A percentile compares a stretch with the other conserved stretches of the same genome.
Conservation (phyloP, 2,113 vertebrate genomes). For the Nymphicus hollandicus region DNA sequence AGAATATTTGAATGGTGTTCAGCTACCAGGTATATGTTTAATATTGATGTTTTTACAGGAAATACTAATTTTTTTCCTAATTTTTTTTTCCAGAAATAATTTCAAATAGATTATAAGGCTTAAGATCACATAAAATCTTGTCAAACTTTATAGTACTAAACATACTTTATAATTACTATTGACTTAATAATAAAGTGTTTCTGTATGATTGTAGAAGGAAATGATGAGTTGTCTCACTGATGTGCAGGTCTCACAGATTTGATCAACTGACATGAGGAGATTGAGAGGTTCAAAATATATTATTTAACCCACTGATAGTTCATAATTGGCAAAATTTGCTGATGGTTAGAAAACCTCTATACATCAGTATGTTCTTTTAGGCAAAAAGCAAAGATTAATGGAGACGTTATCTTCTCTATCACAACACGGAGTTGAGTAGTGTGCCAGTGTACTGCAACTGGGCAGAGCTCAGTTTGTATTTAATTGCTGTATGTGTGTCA, state of each 20-base stretch:
- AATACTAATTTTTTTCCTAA: background rate
- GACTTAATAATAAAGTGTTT: background rate
- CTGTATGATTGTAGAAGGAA: background rate
- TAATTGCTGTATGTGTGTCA: background rate
- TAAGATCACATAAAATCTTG: background rate
- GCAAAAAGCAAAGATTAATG: background rate
- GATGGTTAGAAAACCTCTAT: background rate
- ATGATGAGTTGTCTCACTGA: background rate
- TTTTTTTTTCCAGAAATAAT: background rate
- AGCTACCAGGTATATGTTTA: background rate
- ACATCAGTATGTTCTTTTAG: background rate
- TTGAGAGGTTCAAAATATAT: background rate
- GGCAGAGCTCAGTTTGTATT: background rate
- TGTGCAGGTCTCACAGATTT: background rate
- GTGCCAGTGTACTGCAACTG: background rate
- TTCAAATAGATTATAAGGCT: background rate
- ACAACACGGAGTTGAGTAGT: background rate
- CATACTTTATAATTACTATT: background rate
- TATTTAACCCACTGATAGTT: background rate
- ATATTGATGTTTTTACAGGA: background rate
- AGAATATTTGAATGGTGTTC: background rate
- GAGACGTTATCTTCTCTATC: background rate
- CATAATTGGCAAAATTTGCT: background rate
- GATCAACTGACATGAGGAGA: background rate
- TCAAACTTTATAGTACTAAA: background rate